Base-by-base conservation (phyloP, 1,140 invertebrate genomes). In the Dryas iulia region DNA sequence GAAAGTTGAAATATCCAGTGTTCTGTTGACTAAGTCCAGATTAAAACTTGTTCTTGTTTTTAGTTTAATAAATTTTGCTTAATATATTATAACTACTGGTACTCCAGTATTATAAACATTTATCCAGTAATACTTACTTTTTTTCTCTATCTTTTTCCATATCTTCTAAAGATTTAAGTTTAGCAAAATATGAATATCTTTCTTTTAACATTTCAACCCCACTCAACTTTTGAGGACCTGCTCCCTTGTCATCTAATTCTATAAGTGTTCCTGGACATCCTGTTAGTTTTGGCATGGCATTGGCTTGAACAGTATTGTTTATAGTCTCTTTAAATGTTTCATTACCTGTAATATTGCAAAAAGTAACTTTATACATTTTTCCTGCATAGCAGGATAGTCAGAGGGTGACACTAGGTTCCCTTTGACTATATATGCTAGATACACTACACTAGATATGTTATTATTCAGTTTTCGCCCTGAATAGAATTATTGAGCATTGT, bases 131-230 rank as follows among this genome's bases (percentile, higher is more conserved):
- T 47, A 62, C 71, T 78, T 80, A 92, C 92, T 76, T 90, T 70
- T 83, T 88, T 68, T 93, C 77, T 86, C 82, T 87, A 90, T 90
- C 76, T 80, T 82, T 77, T 87, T 92, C 78, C 76, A 75, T 66
- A 89, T 93, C 74, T 79, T 78, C 87, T 4, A 86, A 74, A 23
- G 92, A 93, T 68, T 93, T 92, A 1, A 92, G 73, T 18, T 87
- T 83, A 3, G 91, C 83, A 83, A 95, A 95, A 73, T 94, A 93
- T 18, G 93, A 83, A 79, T 94, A 96, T 78, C 94, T 89, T 73
- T 95, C 90, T 76, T 95, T 93, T 26, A 96, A 89, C 60, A 92
- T 76, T 68, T 93, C 89, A 10, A 95, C 85, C 35, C 94, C 94
- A 72, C 87, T 87, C 7, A 91, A 74, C 71, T 92, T 92, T 53